These are phyloP conservation scores for Rhopalosiphum nymphaeae DNA, from an alignment of 2,888 invertebrate genomes.

Conservation along the genomic window DNA sequence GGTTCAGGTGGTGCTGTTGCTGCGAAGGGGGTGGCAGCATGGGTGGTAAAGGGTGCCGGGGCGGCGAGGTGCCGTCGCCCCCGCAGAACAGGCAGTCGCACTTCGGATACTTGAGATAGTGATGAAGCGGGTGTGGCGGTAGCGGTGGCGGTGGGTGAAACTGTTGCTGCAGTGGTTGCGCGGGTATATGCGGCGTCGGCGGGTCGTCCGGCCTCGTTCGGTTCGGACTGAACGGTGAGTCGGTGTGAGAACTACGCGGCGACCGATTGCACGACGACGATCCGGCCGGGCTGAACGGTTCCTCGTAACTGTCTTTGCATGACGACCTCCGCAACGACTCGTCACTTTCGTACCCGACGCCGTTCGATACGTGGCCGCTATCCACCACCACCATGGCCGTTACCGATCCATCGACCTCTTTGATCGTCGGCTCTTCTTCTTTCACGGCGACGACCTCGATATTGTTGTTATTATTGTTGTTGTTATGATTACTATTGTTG, in stretches of 20 bases:
- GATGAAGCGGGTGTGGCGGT: conserved; percentile 67
- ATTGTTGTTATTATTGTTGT: conserved; percentile 68
- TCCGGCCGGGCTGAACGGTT: conserved; percentile 75
- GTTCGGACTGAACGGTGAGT: conserved; percentile 74
- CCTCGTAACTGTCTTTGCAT: conserved; percentile 73
- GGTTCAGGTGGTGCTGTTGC: conserved; percentile 65
- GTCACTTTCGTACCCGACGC: conserved; percentile 69
- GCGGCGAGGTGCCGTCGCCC: conserved; percentile 66
- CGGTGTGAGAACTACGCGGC: conserved; percentile 73
- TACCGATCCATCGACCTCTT: conserved; percentile 68
- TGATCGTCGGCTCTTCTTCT: conserved; percentile 66
- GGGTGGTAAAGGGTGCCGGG: conserved; percentile 72
- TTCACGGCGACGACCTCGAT: conserved; percentile 45
- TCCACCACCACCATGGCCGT: conserved; percentile 59
- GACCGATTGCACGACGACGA: conserved; percentile 74
- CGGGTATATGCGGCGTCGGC: background rate
- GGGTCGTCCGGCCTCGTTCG: conserved; percentile 70
- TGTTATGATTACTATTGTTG: conserved; percentile 71
- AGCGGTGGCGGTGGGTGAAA: conserved; percentile 67
- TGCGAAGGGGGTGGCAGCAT: conserved; percentile 65
- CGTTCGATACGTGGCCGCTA: conserved; percentile 70
- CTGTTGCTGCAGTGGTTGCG: conserved; percentile 65
- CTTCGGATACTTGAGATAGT: conserved; percentile 69
- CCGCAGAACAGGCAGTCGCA: conserved; percentile 70
- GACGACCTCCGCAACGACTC: conserved; percentile 68